Percentiles rank a stretch among this genome's conserved stretches.
phyloP scores from a whole-genome alignment of 2,113 vertebrate genomes.

The Petrocephalus zakoni region DNA sequence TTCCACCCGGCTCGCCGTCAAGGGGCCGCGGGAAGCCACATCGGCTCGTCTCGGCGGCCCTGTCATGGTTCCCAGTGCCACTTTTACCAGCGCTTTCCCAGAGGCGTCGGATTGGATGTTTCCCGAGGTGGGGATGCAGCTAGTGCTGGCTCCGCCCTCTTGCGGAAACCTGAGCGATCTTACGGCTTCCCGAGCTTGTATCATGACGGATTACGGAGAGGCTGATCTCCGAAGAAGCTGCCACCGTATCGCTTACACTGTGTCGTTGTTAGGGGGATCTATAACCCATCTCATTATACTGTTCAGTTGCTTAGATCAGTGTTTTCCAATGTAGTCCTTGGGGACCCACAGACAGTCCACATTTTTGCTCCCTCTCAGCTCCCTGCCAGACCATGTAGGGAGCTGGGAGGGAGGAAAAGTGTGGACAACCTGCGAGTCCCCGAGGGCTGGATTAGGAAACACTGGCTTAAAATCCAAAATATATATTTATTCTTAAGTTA shows the following conservation, averaged over 20 bases:
- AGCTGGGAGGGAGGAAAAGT: no score
- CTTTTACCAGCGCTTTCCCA: not conserved
- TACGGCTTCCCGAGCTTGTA: not conserved
- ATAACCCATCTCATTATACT: not conserved
- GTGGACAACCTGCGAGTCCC: no score
- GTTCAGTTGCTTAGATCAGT: not conserved
- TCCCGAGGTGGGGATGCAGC: not conserved
- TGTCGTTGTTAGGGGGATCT: not conserved
- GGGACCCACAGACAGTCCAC: no score
- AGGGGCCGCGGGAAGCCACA: constrained; percentile 22
- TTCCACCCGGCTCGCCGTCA: constrained; percentile 48
- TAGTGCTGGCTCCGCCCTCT: not conserved
- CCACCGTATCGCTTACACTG: not conserved
- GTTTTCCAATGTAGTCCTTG: no score
- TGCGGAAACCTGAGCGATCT: not conserved
- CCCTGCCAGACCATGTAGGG: no score
- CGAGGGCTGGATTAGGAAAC: no score
- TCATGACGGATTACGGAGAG: not conserved
- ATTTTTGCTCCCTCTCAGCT: no score
- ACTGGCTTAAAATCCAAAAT: not conserved
- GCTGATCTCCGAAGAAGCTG: not conserved
- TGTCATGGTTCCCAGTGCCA: not conserved
- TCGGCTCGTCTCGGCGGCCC: constrained; percentile 20
- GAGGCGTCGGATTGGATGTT: not conserved
- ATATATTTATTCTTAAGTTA: not conserved